Evolutionary conservation across 1,140 invertebrate genomes (phyloP).

Genomic region (Pseudomyrmex sp.): DNA sequence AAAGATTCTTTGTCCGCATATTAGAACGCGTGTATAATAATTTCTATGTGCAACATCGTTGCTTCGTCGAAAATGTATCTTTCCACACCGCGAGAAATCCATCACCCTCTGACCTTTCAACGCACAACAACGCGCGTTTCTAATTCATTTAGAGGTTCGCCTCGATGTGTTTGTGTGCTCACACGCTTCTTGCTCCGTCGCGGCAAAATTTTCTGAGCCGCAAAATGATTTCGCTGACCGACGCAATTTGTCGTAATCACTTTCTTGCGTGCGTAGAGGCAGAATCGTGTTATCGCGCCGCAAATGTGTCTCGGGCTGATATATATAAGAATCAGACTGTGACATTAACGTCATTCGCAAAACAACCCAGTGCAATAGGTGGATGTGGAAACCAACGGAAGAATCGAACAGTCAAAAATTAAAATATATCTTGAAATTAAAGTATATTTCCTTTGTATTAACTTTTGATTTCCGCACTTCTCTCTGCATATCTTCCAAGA

Average conservation of each 20-base stretch:
- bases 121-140: slow-evolving; percentile 39
- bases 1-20: not conserved
- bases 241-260: slow-evolving; percentile 52
- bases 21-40: not conserved
- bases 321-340: slow-evolving; percentile 31
- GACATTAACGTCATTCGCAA: not conserved
- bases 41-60: not conserved
- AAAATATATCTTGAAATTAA: too few species aligned
- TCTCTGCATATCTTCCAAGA: not conserved
- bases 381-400: not conserved
- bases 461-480: too few species aligned
- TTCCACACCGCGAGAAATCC: slow-evolving; percentile 29
- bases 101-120: slow-evolving; percentile 45
- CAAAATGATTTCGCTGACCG: slow-evolving; percentile 47
- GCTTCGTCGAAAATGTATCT: slow-evolving; percentile 21
- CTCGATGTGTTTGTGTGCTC: slow-evolving; percentile 8
- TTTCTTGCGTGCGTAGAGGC: slow-evolving; percentile 30
- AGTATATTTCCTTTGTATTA: too few species aligned
- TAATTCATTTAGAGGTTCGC: slow-evolving; percentile 47
- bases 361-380: not conserved
- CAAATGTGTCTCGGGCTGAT: slow-evolving; percentile 14
- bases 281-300: slow-evolving; percentile 27
- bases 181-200: slow-evolving; percentile 31
- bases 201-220: slow-evolving; percentile 34
- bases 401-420: too few species aligned